Evolutionary conservation across 2,888 invertebrate species (phyloP), one percentile per base, ranked within the genome.

Genomic region (Sarcophaga caerulescens): DNA sequence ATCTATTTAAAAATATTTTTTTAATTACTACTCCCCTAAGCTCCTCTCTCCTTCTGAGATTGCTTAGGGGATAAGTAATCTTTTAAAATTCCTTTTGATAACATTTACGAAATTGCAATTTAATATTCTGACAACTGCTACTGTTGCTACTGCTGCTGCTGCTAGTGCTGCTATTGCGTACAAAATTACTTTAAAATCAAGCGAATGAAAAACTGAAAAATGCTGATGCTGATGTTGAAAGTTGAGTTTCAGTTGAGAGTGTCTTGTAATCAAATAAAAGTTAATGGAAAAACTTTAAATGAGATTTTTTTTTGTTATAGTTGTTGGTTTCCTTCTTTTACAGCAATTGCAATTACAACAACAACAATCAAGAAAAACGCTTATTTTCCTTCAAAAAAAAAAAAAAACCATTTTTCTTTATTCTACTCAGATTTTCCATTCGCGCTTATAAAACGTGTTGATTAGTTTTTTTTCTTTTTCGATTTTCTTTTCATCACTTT

Each of bases 221-320:
- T 19, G 60, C 17, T 52, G 52, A 12, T 19, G 63, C 14, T 45
- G 60, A 47, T 47, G 25, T 17, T 35, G 35, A 12, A 35, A 44
- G 66, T 66, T 52, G 52, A 52, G 52, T 60, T 60, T 52, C 12
- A 52, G 17, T 44, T 21, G 59, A 73, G 62, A 68, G 60, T 69
- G 63, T 68, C 66, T 81, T 81, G 81, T 84, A 84, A 86, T 81
- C 81, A 81, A 86, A 86, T 84, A 81, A 73, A 77, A 81, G 60
- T 86, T 84, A 86, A 86, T 86, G 84, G 81, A 84, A 86, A 86
- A 86, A 86, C 74, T 84, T 86, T 86, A 84, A 86, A 86, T 86
- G 86, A 84, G 86, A 86, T 86, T 84, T 86, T 84, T 86, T 74
- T 35, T 35, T 35, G 35, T 35, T 35, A 0, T 35, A 10, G 35